These are phyloP conservation scores for Excalfactoria chinensis DNA, from an alignment of 2,113 vertebrate genomes.

Conservation along the genomic window DNA sequence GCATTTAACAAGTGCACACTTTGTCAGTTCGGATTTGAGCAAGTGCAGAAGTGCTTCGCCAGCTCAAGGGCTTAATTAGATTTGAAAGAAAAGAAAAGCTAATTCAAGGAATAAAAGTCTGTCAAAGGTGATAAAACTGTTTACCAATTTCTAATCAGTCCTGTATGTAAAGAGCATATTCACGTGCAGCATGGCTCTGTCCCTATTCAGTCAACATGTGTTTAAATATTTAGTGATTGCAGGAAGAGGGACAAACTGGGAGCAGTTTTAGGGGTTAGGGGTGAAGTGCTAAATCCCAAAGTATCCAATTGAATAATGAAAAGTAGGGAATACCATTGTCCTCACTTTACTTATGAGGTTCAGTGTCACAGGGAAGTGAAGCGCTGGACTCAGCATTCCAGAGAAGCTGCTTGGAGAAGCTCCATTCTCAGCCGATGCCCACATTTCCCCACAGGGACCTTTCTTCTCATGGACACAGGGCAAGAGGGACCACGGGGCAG, in stretches of 20 bases:
- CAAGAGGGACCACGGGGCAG: not conserved
- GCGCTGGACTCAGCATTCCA: not conserved
- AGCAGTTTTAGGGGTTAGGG: constrained; percentile 29
- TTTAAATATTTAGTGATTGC: constrained; percentile 57
- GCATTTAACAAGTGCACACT: not conserved
- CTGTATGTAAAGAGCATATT: not conserved
- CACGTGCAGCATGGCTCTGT: not conserved
- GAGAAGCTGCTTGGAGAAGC: not conserved
- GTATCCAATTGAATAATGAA: not conserved
- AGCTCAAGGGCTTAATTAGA: constrained; percentile 43
- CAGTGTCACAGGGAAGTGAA: not conserved
- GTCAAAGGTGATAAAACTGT: constrained; percentile 61
- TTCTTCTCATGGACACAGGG: fast-evolving
- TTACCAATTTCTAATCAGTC: constrained; percentile 11
- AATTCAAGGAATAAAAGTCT: constrained; percentile 55
- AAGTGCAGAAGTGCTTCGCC: not conserved
- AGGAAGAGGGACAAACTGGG: not conserved
- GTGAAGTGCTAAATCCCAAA: not conserved
- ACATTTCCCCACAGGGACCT: not conserved
- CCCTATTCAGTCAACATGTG: not conserved
- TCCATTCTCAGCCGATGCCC: not conserved
- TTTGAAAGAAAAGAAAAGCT: constrained; percentile 2
- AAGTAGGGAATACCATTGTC: not conserved
- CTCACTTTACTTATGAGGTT: not conserved
- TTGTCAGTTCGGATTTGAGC: constrained; percentile 37